phyloP scores from a whole-genome alignment of 1,140 invertebrate genomes.

The Philotrypesis tridentata region DNA sequence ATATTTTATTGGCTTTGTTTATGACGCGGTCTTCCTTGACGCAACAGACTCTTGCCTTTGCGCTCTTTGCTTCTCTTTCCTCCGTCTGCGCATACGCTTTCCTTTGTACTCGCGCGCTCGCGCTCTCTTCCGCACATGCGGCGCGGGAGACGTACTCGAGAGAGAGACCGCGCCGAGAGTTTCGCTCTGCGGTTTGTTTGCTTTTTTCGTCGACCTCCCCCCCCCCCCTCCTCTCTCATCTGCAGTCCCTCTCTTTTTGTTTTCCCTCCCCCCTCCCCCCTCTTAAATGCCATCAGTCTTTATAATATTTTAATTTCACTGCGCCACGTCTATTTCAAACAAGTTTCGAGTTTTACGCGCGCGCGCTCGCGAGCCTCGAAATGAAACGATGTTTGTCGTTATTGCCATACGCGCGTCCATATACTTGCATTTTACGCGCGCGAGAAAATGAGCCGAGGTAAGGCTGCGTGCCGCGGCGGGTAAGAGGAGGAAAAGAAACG shows the following conservation, averaged over 20 bases:
- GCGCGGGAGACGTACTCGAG: too few relatives aligned
- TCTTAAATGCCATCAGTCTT: slow-evolving; percentile 34
- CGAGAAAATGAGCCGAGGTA: too few relatives aligned
- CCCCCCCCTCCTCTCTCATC: too few relatives aligned
- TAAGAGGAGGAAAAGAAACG: background rate
- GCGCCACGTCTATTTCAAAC: slow-evolving; percentile 18
- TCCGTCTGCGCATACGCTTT: background rate
- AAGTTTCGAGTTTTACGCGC: background rate
- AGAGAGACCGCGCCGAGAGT: background rate
- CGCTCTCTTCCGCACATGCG: background rate
- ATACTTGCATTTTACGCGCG: background rate
- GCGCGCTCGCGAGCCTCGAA: too few relatives aligned
- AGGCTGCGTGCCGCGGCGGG: too few relatives aligned
- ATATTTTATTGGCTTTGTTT: slow-evolving; percentile 73
- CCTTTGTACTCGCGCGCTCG: slow-evolving; percentile 35
- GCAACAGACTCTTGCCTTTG: slow-evolving; percentile 52
- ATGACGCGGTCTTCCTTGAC: slow-evolving; percentile 66
- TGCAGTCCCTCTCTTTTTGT: background rate
- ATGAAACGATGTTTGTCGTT: background rate
- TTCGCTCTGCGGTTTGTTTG: slow-evolving; percentile 32
- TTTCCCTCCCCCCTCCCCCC: background rate
- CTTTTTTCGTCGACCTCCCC: slow-evolving; percentile 1
- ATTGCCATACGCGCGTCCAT: background rate
- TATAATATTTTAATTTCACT: slow-evolving; percentile 41
- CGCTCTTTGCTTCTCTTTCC: slow-evolving; percentile 26